Evolutionary conservation across 2,113 vertebrate genomes (phyloP), one percentile per base, ranked within the genome.

Genomic region (Heterochromis multidens): DNA sequence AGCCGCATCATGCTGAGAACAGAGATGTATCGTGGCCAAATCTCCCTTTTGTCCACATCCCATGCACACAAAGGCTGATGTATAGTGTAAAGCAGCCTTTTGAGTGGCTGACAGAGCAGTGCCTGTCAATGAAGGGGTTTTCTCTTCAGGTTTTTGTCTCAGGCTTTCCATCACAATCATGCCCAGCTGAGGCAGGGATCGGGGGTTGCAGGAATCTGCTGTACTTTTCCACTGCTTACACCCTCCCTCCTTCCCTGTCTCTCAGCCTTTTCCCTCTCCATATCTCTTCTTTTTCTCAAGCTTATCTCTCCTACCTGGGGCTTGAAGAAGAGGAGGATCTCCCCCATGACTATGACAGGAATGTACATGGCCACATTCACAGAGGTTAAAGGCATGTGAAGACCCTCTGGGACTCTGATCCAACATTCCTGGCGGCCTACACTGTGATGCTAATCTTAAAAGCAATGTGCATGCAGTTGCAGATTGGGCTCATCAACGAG

Each of bases 201-300:
- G 91, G 93, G 93, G 93, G 93, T 76, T 88, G 88, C 58, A 91
- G 87, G 88, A 83, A 81, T 88, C 88, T 91, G 95, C 90, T 89
- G 96, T 96, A 96, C 91, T 96, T 96, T 96, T 95, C 95, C 95
- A 76, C 91, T 95, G 37, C 56, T 13, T 10, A 21, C 43, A 65
- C 65, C 60, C 76, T 46, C 11, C 37, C 79, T 61, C 85, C 74
- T 60, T 79, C 72, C 58, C 60, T 31, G 25, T 37, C 29, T 49
- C 37, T 16, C 58, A 6, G 25, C 58, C 62, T 85, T 58, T 59
- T 43, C 7, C 31, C 63, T 70, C 49, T 61, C 76, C 49, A 67
- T 81, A 88, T 91, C 86, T 87, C 56, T 46, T 72, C 57, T 76
- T 56, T 25, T 82, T 59, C 37, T 58, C 79, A 3, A 67, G 86